These are phyloP conservation scores for Zingel zingel DNA, from an alignment of 2,113 vertebrate genomes.

Conservation along the genomic window DNA sequence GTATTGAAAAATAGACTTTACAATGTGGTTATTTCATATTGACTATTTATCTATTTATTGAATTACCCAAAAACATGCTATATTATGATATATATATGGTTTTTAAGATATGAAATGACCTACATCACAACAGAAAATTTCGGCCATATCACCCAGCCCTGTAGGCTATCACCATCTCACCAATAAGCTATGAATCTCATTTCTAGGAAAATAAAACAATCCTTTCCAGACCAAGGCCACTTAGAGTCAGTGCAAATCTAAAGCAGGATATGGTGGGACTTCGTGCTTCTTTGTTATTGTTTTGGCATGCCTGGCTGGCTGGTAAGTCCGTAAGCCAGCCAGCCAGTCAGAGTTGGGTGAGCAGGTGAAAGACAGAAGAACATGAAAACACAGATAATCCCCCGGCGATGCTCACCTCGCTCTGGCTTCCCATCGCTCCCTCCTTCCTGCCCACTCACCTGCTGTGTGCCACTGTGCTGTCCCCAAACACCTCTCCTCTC, in stretches of 20 bases:
- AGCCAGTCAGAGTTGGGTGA: slow-evolving; percentile 77
- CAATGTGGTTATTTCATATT: too few species aligned
- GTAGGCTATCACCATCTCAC: neutral
- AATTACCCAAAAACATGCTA: too few species aligned
- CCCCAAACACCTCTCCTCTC: slow-evolving; percentile 57
- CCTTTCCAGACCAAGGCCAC: neutral
- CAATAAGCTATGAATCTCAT: neutral
- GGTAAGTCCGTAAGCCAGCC: slow-evolving; percentile 52
- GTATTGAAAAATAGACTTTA: too few species aligned
- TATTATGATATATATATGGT: too few species aligned
- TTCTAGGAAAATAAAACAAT: neutral
- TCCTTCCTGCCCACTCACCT: slow-evolving; percentile 64
- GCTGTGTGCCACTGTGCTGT: slow-evolving; percentile 57
- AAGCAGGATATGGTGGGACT: slow-evolving; percentile 46
- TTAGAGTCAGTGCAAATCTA: slow-evolving; percentile 20
- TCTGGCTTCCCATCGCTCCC: slow-evolving; percentile 60
- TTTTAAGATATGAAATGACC: too few species aligned
- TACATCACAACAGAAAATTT: too few species aligned
- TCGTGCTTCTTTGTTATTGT: slow-evolving; percentile 57
- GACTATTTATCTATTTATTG: too few species aligned
- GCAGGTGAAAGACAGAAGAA: slow-evolving; percentile 82
- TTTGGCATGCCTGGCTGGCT: slow-evolving; percentile 62
- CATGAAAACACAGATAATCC: slow-evolving; percentile 83
- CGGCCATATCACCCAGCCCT: too few species aligned
- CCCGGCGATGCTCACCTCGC: slow-evolving; percentile 68